Base-by-base conservation (phyloP, 2,888 invertebrate species). In the Diarsia rubi region DNA sequence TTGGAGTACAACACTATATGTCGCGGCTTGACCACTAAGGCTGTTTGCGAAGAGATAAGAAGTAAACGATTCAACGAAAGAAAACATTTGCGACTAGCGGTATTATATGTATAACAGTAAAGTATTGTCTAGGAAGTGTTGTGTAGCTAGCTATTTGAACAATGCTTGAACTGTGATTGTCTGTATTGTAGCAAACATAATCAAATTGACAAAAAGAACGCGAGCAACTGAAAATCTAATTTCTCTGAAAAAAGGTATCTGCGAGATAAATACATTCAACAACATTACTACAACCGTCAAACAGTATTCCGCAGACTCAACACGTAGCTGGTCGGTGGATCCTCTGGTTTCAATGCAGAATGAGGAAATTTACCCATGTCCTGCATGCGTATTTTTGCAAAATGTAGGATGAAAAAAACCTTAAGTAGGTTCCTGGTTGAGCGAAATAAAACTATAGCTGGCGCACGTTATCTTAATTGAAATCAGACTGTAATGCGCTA, bases 401-500 rank as follows among this genome's bases (percentile, higher is more conserved):
- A 16, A 67, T 21, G 16, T 11, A 14, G 8, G 19, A 19, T 27
- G n/a, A 19, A 27, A 42, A 5, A 19, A 42, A n/a, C 3, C 37
- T 0, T 37, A 37, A 1, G 6, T 37, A 37, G 6, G 37, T 37
- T 37, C 8, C 37, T 8, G 37, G 37, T 44, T 9, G 27, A 42
- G 27, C 31, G 9, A 49, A 47, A 59, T 64, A 42, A 57, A 77
- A 65, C 16, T 62, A 44, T 16, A 27, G 8, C 3, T 12, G 8
- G n/a, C 21, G 16, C 16, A 21, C 42, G 0, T 60, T 44, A 78
- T 81, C 57, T 49, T 70, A 81, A 81, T 81, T 75, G 44, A 4
- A 54, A 70, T 81, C 67, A 44, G 31, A 52, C 52, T 54, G 24
- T 69, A 62, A 73, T 49, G 3, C 37, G 31, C 37, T 21, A 16